A percentile compares a stretch with the other conserved stretches of the same genome.
Conservation (phyloP, 2,888 invertebrate species). For the Phyllotreta striolata region DNA sequence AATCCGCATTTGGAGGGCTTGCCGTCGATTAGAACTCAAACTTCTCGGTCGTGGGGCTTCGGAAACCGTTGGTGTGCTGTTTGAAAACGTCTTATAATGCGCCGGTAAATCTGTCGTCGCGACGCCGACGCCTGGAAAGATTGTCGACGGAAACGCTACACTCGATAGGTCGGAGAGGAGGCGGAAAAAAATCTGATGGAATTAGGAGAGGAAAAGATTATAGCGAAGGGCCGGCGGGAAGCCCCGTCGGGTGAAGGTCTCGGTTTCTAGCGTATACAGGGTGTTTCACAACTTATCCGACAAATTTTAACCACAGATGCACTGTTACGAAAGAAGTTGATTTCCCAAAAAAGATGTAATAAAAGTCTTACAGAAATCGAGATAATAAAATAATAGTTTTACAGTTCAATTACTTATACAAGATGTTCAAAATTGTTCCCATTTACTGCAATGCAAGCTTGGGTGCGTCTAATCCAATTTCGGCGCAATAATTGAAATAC, state of each 20-base stretch:
- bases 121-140: conserved; percentile 37
- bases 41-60: conserved; percentile 56
- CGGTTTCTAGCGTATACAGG: conserved; percentile 4
- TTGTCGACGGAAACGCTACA: conserved; percentile 31
- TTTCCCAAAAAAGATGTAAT: too few relatives aligned
- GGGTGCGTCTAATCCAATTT: too few relatives aligned
- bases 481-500: too few relatives aligned
- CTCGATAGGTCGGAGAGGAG: conserved; percentile 24
- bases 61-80: conserved; percentile 56
- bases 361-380: too few relatives aligned
- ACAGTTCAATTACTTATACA: too few relatives aligned
- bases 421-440: too few relatives aligned
- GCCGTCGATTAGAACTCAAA: conserved; percentile 58
- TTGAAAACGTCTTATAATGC: conserved; percentile 46
- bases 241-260: conserved; percentile 15
- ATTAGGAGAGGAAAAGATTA: conserved; percentile 29
- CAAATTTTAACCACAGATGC: too few relatives aligned
- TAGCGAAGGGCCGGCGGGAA: conserved; percentile 12
- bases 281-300: too few relatives aligned
- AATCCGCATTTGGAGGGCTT: conserved; percentile 38
- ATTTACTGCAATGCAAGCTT: too few relatives aligned
- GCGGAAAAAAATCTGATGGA: conserved; percentile 27
- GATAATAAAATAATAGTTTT: too few relatives aligned
- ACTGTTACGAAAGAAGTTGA: too few relatives aligned
- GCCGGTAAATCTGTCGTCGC: conserved; percentile 39